A percentile compares a stretch with the other conserved stretches of the same genome.
phyloP scores from a whole-genome alignment of 92 coral and sea anemone species.

The Isaurus tuberculatus region DNA sequence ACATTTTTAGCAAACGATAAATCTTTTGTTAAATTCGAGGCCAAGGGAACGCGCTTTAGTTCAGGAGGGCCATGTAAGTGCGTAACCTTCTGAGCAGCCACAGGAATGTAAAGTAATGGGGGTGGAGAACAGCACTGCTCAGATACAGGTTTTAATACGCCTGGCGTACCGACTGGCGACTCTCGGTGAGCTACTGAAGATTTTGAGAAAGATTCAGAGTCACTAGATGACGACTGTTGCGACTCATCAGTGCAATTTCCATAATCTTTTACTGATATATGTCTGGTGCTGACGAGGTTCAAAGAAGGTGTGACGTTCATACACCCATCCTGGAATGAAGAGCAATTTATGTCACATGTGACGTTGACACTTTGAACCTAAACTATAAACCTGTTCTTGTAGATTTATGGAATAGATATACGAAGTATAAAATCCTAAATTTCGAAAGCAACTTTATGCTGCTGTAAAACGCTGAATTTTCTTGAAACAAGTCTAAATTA shows the following conservation, averaged over 20 bases:
- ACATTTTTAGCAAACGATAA: not conserved
- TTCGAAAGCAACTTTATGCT: too few relatives aligned
- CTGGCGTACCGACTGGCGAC: conserved; percentile 53
- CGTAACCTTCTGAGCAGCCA: conserved; percentile 87
- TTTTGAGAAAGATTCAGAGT: conserved; percentile 44
- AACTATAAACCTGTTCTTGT: not conserved
- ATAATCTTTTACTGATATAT: conserved; percentile 51
- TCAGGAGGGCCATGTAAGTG: conserved; percentile 89
- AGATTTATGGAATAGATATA: not conserved
- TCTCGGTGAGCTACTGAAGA: conserved; percentile 19
- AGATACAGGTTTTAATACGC: conserved; percentile 52
- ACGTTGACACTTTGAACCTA: not conserved
- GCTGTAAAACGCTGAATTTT: too few relatives aligned
- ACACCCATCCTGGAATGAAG: conserved; percentile 52
- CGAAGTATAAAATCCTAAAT: too few relatives aligned
- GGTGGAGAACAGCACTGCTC: conserved; percentile 77
- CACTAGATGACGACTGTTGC: conserved; percentile 38
- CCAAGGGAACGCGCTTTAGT: conserved; percentile 67
- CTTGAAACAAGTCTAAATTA: too few relatives aligned
- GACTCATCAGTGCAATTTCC: conserved; percentile 47
- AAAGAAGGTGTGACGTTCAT: conserved; percentile 78
- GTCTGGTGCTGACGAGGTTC: conserved; percentile 62
- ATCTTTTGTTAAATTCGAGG: not conserved
- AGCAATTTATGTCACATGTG: not conserved
- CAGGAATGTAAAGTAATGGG: conserved; percentile 85